Evolutionary conservation across 2,113 vertebrate genomes (phyloP).

Genomic region (Cyrtonyx montezumae): DNA sequence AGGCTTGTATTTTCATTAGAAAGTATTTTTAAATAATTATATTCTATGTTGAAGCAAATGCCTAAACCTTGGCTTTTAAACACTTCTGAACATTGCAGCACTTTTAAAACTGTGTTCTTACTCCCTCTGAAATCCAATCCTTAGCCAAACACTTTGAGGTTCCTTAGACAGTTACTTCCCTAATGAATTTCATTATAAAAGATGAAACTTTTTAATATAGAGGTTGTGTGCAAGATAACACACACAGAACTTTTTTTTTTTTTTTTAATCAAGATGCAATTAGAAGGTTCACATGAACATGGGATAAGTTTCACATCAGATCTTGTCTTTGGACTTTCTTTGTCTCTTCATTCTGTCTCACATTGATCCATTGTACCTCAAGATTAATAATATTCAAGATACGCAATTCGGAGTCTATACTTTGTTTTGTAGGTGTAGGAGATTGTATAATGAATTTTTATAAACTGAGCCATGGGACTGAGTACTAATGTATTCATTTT

Average conservation of each 20-base stretch:
- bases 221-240: fast-evolving
- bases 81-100: no score
- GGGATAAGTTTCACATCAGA: background rate
- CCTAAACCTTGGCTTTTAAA: background rate
- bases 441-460: background rate
- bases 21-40: background rate
- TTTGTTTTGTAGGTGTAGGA: background rate
- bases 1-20: background rate
- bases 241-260: background rate
- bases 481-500: background rate
- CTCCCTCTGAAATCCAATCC: background rate
- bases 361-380: background rate
- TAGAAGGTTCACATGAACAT: fast-evolving
- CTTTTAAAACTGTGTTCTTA: background rate
- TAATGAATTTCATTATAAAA: background rate
- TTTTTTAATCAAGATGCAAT: background rate
- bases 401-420: background rate
- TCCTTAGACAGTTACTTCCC: background rate
- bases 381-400: background rate
- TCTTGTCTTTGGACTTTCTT: background rate
- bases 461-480: background rate
- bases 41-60: background rate
- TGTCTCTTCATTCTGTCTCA: background rate
- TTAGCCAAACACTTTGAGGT: background rate
- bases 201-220: background rate